These are phyloP conservation scores for Sebastes wilsoni DNA, from an alignment of 2,797 vertebrate species.

Conservation along the genomic window DNA sequence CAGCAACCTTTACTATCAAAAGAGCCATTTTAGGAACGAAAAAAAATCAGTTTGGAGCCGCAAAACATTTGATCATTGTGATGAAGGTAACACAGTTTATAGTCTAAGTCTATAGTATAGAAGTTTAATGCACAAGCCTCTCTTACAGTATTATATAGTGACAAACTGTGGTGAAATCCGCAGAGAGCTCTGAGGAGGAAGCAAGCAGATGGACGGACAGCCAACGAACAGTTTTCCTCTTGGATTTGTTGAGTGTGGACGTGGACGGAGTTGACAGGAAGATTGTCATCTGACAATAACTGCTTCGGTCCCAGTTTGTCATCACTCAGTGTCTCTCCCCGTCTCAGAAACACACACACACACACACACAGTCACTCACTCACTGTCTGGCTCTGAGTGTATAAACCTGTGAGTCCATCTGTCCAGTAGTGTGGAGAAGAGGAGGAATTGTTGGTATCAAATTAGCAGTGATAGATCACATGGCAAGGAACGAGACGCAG, in stretches of 20 bases:
- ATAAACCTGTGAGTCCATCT: slow-evolving; percentile 48
- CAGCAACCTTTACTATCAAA: too few relatives aligned
- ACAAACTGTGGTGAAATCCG: not conserved
- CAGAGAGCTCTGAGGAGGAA: not conserved
- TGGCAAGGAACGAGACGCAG: not conserved
- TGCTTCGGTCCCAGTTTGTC: not conserved
- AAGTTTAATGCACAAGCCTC: not conserved
- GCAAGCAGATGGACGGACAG: not conserved
- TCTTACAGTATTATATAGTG: not conserved
- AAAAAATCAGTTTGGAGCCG: too few relatives aligned
- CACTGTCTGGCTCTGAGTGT: slow-evolving; percentile 1
- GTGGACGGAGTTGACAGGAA: slow-evolving; percentile 1
- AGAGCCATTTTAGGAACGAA: too few relatives aligned
- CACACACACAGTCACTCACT: not conserved
- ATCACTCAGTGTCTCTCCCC: not conserved
- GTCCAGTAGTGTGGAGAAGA: slow-evolving; percentile 1
- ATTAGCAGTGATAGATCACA: slow-evolving; percentile 9
- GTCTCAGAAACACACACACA: not conserved
- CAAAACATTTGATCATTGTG: too few relatives aligned
- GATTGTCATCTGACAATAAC: slow-evolving; percentile 16
- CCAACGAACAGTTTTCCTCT: not conserved
- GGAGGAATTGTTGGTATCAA: not conserved
- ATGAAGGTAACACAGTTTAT: too few relatives aligned
- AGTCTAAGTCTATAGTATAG: too few relatives aligned
- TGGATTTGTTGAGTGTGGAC: slow-evolving; percentile 7